Conservation (phyloP, 1,140 invertebrate species). For the Pectinophora gossypiella region DNA sequence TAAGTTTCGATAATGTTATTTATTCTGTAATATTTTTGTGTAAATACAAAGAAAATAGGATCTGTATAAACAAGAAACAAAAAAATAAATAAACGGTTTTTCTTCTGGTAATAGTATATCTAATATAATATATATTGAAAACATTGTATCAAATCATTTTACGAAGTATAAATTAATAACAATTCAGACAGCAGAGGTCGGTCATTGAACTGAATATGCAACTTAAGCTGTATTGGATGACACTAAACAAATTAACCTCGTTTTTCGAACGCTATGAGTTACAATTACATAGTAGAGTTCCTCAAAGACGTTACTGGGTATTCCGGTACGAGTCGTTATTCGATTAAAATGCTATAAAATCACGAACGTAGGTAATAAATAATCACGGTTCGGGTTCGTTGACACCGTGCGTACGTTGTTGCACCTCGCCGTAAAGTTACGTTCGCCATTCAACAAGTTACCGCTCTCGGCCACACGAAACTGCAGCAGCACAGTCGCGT, state of each 20-base stretch:
- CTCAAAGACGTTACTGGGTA: neutral
- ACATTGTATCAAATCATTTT: too few species aligned
- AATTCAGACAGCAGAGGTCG: too few species aligned
- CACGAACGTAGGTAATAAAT: constrained; percentile 10
- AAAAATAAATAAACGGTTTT: too few species aligned
- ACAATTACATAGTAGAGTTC: neutral
- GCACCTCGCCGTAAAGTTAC: constrained; percentile 48
- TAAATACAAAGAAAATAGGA: too few species aligned
- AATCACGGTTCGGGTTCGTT: constrained; percentile 48
- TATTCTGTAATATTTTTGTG: too few species aligned
- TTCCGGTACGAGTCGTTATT: neutral
- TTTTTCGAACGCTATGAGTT: neutral
- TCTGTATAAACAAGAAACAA: too few species aligned
- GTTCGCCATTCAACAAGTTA: constrained; percentile 39
- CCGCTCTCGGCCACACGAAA: neutral
- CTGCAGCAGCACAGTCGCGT: constrained; percentile 21
- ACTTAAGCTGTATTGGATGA: neutral
- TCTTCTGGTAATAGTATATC: too few species aligned
- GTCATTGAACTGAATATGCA: constrained; percentile 7
- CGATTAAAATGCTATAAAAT: neutral
- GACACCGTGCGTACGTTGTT: constrained; percentile 53
- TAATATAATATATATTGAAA: too few species aligned
- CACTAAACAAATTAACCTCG: constrained; percentile 1
- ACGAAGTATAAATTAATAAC: too few species aligned
- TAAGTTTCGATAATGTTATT: too few species aligned